These are phyloP conservation scores for Rallus limicola DNA, from an alignment of 2,113 vertebrate genomes.

Conservation along the genomic window DNA sequence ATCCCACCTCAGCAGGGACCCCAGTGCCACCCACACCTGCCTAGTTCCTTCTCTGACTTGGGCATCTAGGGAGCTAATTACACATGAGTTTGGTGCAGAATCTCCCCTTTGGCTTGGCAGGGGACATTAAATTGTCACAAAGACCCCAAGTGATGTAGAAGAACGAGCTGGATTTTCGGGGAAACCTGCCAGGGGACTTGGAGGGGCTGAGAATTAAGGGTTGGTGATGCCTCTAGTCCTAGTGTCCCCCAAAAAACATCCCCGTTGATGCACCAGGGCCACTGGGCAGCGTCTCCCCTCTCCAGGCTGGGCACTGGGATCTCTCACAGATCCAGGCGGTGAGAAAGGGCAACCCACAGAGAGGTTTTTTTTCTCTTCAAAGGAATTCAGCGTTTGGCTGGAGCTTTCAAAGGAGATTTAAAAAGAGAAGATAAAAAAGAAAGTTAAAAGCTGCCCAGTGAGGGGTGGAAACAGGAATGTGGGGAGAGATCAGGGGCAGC, in stretches of 20 bases:
- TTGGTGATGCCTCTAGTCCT: neutral
- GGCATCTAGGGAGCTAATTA: neutral
- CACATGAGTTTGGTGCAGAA: neutral
- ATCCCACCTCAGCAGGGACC: rapidly evolving
- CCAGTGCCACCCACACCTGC: neutral
- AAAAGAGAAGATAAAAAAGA: slow-evolving; percentile 61
- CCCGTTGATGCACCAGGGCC: neutral
- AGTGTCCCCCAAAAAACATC: neutral
- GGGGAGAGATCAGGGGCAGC: slow-evolving; percentile 34
- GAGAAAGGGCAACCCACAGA: slow-evolving; percentile 62
- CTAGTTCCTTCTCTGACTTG: neutral
- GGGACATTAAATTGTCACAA: neutral
- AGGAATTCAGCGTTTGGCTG: slow-evolving; percentile 44
- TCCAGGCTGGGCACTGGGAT: slow-evolving; percentile 4
- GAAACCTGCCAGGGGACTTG: neutral
- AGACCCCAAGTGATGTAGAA: neutral
- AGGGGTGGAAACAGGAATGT: slow-evolving; percentile 39
- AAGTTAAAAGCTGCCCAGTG: slow-evolving; percentile 60
- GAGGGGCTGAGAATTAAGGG: neutral
- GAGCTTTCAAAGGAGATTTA: slow-evolving; percentile 59
- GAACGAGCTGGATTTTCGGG: neutral
- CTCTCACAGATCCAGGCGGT: neutral
- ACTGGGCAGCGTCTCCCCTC: neutral
- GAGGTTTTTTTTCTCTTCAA: slow-evolving; percentile 57
- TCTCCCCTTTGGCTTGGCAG: neutral